These are phyloP conservation scores for Philereme vetulata DNA, from an alignment of 2,888 invertebrate genomes.

Conservation along the genomic window DNA sequence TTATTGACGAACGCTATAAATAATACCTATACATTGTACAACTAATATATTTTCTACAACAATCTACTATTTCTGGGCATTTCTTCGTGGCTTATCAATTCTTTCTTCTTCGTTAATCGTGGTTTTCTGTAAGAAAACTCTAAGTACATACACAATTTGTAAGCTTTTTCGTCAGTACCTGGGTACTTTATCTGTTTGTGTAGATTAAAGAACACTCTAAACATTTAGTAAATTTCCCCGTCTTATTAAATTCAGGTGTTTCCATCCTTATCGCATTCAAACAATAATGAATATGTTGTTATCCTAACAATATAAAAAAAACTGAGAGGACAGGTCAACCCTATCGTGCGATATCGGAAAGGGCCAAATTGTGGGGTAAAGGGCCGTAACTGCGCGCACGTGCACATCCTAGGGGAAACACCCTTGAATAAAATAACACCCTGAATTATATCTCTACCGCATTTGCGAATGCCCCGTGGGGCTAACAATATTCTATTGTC, in stretches of 20 bases:
- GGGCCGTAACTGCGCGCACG: constrained; percentile 72
- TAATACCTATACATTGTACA: too few relatives aligned
- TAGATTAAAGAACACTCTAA: too few relatives aligned
- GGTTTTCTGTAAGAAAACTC: too few relatives aligned
- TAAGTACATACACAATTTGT: too few relatives aligned
- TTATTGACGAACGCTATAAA: too few relatives aligned
- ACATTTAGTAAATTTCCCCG: background rate
- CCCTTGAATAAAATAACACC: constrained; percentile 56
- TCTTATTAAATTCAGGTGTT: constrained; percentile 11
- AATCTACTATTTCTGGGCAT: too few relatives aligned
- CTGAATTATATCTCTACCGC: constrained; percentile 58
- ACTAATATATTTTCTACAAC: too few relatives aligned
- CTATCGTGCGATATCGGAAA: constrained; percentile 55
- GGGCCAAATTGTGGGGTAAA: constrained; percentile 47
- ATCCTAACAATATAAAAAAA: constrained; percentile 49
- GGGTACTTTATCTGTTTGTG: too few relatives aligned
- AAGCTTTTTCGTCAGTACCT: too few relatives aligned
- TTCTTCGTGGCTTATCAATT: too few relatives aligned
- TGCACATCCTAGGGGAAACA: constrained; percentile 47
- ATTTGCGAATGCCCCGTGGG: constrained; percentile 62
- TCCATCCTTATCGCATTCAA: constrained; percentile 26
- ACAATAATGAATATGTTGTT: constrained; percentile 47
- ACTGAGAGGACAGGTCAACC: constrained; percentile 68
- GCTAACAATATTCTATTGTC: constrained; percentile 63
- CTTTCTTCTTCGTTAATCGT: too few relatives aligned